Percentiles rank a stretch among this genome's conserved stretches.
phyloP scores from a whole-genome alignment of 2,888 invertebrate genomes.

The Caenorhabditis auriculariae region DNA sequence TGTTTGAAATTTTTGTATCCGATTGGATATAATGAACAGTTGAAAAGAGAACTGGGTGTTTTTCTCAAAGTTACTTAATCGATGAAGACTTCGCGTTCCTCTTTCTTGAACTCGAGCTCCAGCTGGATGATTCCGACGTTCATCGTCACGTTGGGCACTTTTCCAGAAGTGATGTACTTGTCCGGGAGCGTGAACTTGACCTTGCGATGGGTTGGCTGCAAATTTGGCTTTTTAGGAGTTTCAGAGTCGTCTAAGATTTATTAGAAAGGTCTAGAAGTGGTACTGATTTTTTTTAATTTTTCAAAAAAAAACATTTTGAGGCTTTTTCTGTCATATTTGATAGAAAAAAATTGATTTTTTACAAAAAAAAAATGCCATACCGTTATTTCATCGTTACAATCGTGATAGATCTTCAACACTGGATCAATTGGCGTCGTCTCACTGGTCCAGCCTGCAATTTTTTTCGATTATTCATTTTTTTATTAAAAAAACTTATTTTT shows the following conservation, averaged over 20 bases:
- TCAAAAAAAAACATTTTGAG: no score
- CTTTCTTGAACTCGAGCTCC: constrained; percentile 36
- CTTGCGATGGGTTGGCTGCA: constrained; percentile 38
- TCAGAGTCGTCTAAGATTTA: no score
- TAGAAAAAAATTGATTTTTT: no score
- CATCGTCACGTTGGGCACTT: constrained; percentile 40
- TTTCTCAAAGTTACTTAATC: no score
- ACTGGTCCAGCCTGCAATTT: constrained; percentile 34
- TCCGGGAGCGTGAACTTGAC: constrained; percentile 43
- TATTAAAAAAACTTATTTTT: no score
- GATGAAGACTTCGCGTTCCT: constrained; percentile 24
- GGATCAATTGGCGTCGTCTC: constrained; percentile 53
- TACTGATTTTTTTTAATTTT: no score
- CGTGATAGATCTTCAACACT: constrained; percentile 49
- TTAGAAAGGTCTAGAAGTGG: no score
- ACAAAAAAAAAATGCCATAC: no score
- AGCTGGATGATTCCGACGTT: constrained; percentile 47
- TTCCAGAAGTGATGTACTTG: constrained; percentile 38
- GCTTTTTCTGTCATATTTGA: no score
- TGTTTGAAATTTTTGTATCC: no score
- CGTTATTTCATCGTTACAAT: constrained; percentile 48
- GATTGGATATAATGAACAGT: no score
- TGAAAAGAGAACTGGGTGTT: no score
- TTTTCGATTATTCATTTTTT: not conserved
- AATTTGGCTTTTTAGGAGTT: not conserved